These are phyloP conservation scores for Prorops nasuta DNA, from an alignment of 1,140 invertebrate species.

Conservation along the genomic window DNA sequence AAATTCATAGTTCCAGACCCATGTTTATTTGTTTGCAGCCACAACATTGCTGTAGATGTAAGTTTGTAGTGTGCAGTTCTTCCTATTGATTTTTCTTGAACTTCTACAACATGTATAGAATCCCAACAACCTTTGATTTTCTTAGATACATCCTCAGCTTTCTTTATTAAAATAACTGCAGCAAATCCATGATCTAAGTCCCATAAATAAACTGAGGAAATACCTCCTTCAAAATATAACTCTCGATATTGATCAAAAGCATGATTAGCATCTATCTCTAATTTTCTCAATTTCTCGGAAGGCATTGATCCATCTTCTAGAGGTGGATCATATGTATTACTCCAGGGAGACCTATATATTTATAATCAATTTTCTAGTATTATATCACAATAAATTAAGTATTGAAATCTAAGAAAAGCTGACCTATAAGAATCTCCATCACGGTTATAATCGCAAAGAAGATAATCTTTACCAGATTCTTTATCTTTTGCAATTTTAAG, in stretches of 20 bases:
- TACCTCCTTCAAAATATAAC: constrained; percentile 99
- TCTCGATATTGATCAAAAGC: constrained; percentile 99
- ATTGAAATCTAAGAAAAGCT: not conserved
- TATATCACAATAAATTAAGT: not conserved
- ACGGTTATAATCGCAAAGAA: constrained; percentile 98
- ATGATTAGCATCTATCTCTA: constrained; percentile 97
- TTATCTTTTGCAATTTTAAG: constrained; percentile 97
- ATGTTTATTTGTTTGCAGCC: constrained; percentile 97
- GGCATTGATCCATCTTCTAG: constrained; percentile 98
- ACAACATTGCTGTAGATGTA: constrained; percentile 98
- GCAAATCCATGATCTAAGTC: constrained; percentile 99
- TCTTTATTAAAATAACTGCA: constrained; percentile 98
- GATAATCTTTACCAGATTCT: constrained; percentile 92
- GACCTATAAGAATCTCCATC: constrained; percentile 98
- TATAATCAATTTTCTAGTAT: not conserved
- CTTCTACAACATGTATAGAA: constrained; percentile 99
- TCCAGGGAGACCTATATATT: constrained; percentile 90
- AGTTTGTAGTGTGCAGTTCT: constrained; percentile 97
- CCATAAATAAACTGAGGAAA: constrained; percentile 99
- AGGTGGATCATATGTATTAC: constrained; percentile 96
- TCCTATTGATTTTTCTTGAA: constrained; percentile 92
- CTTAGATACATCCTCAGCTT: constrained; percentile 94
- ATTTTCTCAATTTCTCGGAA: constrained; percentile 89
- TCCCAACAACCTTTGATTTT: constrained; percentile 99
- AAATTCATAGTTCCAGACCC: constrained; percentile 98